Evolutionary conservation across 2,797 vertebrate genomes (phyloP).

Genomic region (Myotis pilosus): DNA sequence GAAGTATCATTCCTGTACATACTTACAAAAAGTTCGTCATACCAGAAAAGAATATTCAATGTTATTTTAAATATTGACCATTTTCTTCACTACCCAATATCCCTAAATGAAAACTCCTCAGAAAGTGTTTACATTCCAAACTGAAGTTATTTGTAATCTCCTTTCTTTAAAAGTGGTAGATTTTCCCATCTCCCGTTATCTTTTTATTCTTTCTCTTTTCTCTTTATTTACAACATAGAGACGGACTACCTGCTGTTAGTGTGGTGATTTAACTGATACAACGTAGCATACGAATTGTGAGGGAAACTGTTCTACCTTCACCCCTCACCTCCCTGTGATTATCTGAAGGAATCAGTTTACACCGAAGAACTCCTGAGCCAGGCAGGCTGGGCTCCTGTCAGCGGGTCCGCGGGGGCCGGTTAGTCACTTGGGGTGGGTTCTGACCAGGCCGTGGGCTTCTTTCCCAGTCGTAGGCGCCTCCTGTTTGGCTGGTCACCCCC

Average conservation of each 20-base stretch:
- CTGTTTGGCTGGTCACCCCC: neutral
- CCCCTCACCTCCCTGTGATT: neutral
- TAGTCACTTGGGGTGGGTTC: neutral
- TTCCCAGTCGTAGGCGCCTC: neutral
- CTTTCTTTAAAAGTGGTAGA: neutral
- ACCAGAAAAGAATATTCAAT: constrained; percentile 39
- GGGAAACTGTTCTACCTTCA: neutral
- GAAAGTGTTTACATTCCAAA: neutral
- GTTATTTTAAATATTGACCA: constrained; percentile 41
- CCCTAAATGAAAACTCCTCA: neutral
- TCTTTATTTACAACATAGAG: neutral
- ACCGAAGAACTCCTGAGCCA: neutral
- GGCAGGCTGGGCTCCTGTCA: neutral
- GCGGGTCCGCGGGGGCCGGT: neutral
- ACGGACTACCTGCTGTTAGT: neutral
- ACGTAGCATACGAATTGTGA: neutral
- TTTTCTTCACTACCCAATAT: constrained; percentile 1
- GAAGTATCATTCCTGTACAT: neutral
- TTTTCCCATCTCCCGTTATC: neutral
- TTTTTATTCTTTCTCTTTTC: neutral
- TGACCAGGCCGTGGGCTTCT: neutral
- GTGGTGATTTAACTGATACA: neutral
- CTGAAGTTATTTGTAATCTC: neutral
- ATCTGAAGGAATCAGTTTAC: neutral
- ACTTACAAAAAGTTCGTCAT: constrained; percentile 6